Percentiles rank a stretch among this genome's conserved stretches.
These are phyloP conservation scores for Hemicrepidius hirtus DNA, from an alignment of 2,888 invertebrate species.

Conservation along the genomic window DNA sequence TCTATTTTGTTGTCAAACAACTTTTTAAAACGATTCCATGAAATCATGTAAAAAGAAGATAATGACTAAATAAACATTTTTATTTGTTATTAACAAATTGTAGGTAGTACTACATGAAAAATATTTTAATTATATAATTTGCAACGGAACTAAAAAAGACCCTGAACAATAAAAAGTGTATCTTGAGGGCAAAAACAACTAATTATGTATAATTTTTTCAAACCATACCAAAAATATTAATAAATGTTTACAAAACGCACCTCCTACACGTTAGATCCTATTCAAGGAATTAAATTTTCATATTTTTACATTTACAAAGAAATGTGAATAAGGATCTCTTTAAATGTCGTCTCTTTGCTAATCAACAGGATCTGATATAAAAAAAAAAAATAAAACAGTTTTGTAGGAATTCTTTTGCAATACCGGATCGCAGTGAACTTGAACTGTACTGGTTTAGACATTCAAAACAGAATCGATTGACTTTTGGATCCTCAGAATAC, in stretches of 20 bases:
- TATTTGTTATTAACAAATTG: no score
- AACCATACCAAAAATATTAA: slow-evolving; percentile 3
- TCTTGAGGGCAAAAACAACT: neutral
- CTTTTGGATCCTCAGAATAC: no score
- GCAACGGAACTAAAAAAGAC: slow-evolving; percentile 5
- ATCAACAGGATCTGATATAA: slow-evolving; percentile 5
- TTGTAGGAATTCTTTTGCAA: no score
- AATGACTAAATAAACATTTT: no score
- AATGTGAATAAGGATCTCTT: neutral
- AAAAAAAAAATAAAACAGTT: neutral
- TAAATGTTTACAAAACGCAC: slow-evolving; percentile 16
- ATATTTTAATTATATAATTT: no score
- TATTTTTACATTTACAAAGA: slow-evolving; percentile 2
- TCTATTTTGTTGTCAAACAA: no score
- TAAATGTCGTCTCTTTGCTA: neutral
- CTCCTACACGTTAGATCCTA: neutral
- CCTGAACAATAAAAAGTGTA: neutral
- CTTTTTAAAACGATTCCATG: no score
- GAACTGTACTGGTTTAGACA: no score
- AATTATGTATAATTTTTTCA: slow-evolving; percentile 6
- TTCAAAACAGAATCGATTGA: no score
- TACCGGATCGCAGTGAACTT: no score
- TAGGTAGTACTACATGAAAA: no score
- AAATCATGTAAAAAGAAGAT: no score
- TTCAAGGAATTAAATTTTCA: slow-evolving; percentile 22